Evolutionary conservation across 1,140 invertebrate species (phyloP), one percentile per base, ranked within the genome.

Genomic region (Nasonia vitripennis): DNA sequence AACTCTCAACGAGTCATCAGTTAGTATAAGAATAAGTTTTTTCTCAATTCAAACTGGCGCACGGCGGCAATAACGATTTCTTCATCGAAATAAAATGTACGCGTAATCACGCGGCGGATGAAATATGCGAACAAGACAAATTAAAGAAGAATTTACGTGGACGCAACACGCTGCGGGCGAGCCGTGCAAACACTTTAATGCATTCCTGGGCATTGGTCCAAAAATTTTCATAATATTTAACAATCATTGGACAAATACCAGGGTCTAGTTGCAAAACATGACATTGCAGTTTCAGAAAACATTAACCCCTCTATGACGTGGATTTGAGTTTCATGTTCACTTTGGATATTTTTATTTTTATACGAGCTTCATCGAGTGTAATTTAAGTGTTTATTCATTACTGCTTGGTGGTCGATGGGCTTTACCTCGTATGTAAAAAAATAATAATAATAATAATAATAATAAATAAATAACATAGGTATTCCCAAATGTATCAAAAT

Each of bases 201-300:
- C 37, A 81, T 82, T 81, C 67, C 23, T 77, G 75, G 85, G 85
- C 85, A 80, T 67, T 51, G 6, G n/a, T 83, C 85, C 85, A 86
- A 73, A 73, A 14, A 68, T 86, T 86, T 86, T 83, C 81, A 74
- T 83, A 86, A 86, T 83, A 83, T 83, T 86, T 78, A 86, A 86
- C 81, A 79, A 86, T 83, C 77, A 79, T 83, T 86, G 85, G 74
- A 86, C 34, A 83, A 74, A 83, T 68, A 86, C n/a, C 81, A 86
- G 70, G 51, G 41, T 82, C 55, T 82, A 23, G 70, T 86, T 86
- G 81, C 81, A 83, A 86, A 86, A 86, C 67, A 83, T 79, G 77
- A 83, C 68, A 86, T 83, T 83, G 80, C 23, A 70, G 67, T 70
- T 74, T 83, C 31, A 73, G 67, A 68, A 86, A 86, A 81, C 81